Evolutionary conservation across 2,888 invertebrate species (phyloP).

Genomic region (Andrena marginata): DNA sequence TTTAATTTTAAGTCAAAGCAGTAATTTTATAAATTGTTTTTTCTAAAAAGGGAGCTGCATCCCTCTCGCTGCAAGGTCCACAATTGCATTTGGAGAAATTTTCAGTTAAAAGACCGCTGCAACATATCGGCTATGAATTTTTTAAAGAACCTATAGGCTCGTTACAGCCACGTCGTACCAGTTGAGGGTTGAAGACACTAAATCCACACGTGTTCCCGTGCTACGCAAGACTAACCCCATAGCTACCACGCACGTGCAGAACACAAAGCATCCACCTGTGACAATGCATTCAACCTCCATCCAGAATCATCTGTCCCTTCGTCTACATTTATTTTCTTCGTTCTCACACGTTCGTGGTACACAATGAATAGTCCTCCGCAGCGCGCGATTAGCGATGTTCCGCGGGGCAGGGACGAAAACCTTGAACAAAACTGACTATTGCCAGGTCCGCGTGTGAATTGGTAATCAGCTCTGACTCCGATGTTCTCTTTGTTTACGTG

Average conservation of each 20-base stretch:
- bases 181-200: constrained; percentile 3
- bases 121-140: too few species aligned
- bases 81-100: too few species aligned
- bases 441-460: constrained; percentile 35
- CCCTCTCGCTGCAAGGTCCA: too few species aligned
- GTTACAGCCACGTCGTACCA: background rate
- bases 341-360: background rate
- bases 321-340: background rate
- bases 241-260: constrained; percentile 21
- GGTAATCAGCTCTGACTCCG: constrained; percentile 74
- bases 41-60: too few species aligned
- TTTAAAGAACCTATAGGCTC: too few species aligned
- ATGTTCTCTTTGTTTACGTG: constrained; percentile 79
- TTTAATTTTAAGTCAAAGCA: too few species aligned
- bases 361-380: constrained; percentile 2
- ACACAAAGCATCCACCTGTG: background rate
- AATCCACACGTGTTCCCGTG: constrained; percentile 58
- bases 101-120: too few species aligned
- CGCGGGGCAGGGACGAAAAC: background rate
- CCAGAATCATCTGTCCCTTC: background rate
- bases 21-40: too few species aligned
- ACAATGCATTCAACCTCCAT: background rate
- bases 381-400: background rate
- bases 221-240: constrained; percentile 58
- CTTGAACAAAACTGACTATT: background rate